A percentile compares a stretch with the other conserved stretches of the same genome.
Evolutionary conservation across 2,113 vertebrate genomes (phyloP).

Genomic region (Pantherophis guttatus): DNA sequence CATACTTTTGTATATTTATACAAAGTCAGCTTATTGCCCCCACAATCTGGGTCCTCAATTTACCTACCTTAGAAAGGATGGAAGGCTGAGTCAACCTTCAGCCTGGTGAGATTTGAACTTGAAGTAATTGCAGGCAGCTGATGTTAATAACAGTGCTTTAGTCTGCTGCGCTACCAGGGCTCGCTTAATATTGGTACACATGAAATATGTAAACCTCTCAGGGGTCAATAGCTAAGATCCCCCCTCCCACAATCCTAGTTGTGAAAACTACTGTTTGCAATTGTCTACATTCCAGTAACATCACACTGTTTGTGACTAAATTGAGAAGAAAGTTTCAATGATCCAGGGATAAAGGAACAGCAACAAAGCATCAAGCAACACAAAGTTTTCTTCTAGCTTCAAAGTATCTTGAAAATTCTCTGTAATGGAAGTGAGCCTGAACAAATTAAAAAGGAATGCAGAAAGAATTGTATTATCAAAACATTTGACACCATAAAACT

Average conservation of each 20-base stretch:
- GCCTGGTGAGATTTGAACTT: too few species aligned
- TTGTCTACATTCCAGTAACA: neutral
- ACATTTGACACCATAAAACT: neutral
- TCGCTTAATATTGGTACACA: neutral
- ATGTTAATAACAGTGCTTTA: too few species aligned
- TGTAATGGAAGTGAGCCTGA: neutral
- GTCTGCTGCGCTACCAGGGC: too few species aligned
- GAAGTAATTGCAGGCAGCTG: too few species aligned
- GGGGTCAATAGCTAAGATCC: neutral
- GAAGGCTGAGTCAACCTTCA: too few species aligned
- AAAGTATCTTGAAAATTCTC: slow-evolving; percentile 4
- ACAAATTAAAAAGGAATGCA: neutral
- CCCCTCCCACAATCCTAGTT: neutral
- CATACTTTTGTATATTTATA: too few species aligned
- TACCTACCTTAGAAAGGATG: too few species aligned
- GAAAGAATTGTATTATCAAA: neutral
- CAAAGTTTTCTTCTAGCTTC: neutral
- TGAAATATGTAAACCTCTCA: neutral
- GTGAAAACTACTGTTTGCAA: neutral
- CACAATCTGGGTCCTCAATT: too few species aligned
- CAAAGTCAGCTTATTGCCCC: too few species aligned
- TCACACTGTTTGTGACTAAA: neutral
- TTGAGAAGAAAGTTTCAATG: neutral
- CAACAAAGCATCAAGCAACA: neutral
- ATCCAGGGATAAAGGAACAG: neutral